Evolutionary conservation across 2,797 vertebrate species (phyloP).

Genomic region (Novumbra hubbsi): DNA sequence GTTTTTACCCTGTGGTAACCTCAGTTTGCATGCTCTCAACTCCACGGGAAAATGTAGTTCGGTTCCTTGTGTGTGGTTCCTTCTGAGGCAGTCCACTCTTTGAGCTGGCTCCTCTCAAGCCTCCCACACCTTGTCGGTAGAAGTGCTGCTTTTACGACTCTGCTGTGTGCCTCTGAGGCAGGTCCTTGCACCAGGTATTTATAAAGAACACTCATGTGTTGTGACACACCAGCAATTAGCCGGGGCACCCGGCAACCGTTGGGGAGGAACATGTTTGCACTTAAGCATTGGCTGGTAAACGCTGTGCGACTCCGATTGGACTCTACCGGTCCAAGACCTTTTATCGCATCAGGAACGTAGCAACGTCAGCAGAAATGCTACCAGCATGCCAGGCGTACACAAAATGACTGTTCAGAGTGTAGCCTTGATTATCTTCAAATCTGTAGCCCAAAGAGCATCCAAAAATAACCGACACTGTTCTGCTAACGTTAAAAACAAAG

Average conservation of each 20-base stretch:
- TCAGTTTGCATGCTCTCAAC: background rate
- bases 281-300: constrained; percentile 13
- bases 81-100: constrained; percentile 12
- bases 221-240: constrained; percentile 34
- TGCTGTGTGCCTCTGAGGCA: background rate
- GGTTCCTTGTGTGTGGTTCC: background rate
- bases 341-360: constrained; percentile 24
- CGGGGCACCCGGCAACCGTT: constrained; percentile 6
- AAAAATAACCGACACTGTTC: no score
- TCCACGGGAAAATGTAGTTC: background rate
- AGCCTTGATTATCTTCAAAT: background rate
- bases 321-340: constrained; percentile 4
- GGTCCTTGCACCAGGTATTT: constrained; percentile 24
- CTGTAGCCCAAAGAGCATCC: background rate
- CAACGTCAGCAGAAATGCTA: constrained; percentile 8
- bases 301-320: constrained; percentile 7
- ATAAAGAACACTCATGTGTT: constrained; percentile 30
- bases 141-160: constrained; percentile 21
- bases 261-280: constrained; percentile 12
- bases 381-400: background rate
- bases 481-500: no score
- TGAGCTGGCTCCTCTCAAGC: background rate
- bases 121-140: constrained; percentile 1
- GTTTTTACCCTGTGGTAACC: background rate
- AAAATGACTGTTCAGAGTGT: background rate